These are phyloP conservation scores for Tribolium castaneum DNA, from an alignment of 1,140 invertebrate species.

Conservation along the genomic window DNA sequence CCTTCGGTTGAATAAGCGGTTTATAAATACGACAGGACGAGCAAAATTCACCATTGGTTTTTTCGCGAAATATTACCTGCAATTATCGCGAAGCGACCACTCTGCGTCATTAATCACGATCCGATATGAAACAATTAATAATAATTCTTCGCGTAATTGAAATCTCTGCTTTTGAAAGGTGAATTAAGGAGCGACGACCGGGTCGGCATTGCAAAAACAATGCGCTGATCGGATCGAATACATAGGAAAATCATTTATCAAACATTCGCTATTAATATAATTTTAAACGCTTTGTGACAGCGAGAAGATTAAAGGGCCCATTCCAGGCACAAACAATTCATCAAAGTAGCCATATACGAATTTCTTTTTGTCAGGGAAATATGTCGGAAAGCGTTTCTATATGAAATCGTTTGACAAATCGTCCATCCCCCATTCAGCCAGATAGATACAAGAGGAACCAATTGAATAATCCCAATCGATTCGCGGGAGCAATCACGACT, in stretches of 20 bases:
- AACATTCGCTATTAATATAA: slow-evolving; percentile 34
- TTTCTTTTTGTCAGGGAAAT: slow-evolving; percentile 38
- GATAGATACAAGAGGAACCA: slow-evolving; percentile 25
- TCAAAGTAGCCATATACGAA: slow-evolving; percentile 34
- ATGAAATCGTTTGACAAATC: slow-evolving; percentile 34
- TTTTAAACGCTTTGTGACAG: slow-evolving; percentile 36
- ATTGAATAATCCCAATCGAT: slow-evolving; percentile 16
- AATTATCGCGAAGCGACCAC: slow-evolving; percentile 28
- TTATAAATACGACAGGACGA: slow-evolving; percentile 41
- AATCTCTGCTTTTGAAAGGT: slow-evolving; percentile 42
- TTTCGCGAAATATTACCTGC: slow-evolving; percentile 1
- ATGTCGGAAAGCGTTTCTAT: slow-evolving; percentile 31
- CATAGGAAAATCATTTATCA: slow-evolving; percentile 41
- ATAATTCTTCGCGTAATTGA: slow-evolving; percentile 39
- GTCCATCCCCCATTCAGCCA: slow-evolving; percentile 12
- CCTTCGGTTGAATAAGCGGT: slow-evolving; percentile 49
- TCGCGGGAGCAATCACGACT: not conserved
- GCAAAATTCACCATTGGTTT: not conserved
- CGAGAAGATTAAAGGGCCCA: slow-evolving; percentile 37
- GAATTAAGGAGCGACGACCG: slow-evolving; percentile 34
- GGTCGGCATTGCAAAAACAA: slow-evolving; percentile 35
- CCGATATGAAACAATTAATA: slow-evolving; percentile 38
- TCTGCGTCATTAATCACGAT: slow-evolving; percentile 14
- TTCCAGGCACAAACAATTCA: slow-evolving; percentile 34
- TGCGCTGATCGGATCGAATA: slow-evolving; percentile 26